Base-by-base conservation (phyloP, 2,888 invertebrate genomes). In the Brachypterus glaber region DNA sequence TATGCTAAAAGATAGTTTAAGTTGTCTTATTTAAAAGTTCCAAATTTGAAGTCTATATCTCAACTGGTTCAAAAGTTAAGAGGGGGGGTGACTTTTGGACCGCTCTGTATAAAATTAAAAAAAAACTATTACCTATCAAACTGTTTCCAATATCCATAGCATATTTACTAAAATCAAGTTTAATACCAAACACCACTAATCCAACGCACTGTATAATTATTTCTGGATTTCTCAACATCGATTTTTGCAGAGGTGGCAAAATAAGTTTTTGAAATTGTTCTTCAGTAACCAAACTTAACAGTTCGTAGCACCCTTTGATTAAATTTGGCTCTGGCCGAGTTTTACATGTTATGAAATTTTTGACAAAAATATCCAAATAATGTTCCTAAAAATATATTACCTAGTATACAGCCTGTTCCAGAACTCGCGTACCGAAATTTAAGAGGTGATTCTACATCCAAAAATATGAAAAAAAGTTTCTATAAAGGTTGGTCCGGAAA, bases 221-320 rank as follows among this genome's bases (percentile, higher is more conserved):
- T 71, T 97, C 97, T 0, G 97, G 95, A 66, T 88, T 93, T 34
- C 97, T 70, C 17, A 97, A 69, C 79, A 96, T 83, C 13, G 90
- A 81, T 61, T 92, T 91, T 61, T 91, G 88, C 37, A 93, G 68
- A 1, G 89, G 82, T 1, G 95, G 92, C 43, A 92, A 68, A 29
- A 96, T 62, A 4, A 68, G 68, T 30, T 72, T 74, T 54, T 82
- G 79, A 52, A 93, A 88, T 35, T 86, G 84, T 0, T 72, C 71
- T 42, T 74, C 70, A 12, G 67, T 70, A 9, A 85, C 62, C 38
- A 74, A 67, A 11, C 69, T 72, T 15, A 91, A 67, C 35, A 89
- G 67, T 11, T 77, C 75, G 17, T 71, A 70, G 54, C 83, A 82
- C 1, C 76, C 77, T 41, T 70, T 67, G 35, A 89, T 76, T 44